phyloP scores from a whole-genome alignment of 2,888 invertebrate genomes.

The Apodemia duryi region DNA sequence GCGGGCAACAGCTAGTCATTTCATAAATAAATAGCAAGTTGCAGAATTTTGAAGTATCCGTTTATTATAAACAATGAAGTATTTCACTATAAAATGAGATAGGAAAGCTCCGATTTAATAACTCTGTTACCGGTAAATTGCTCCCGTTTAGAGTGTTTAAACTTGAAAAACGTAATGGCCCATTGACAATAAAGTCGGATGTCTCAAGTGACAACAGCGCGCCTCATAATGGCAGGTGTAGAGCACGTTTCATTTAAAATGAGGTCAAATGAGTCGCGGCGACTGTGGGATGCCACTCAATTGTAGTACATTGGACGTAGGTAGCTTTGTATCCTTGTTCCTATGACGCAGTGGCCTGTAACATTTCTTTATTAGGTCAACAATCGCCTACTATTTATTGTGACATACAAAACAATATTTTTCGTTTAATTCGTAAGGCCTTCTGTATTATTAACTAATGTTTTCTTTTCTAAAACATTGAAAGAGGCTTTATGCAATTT shows the following conservation, averaged over 20 bases:
- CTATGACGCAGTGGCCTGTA: constrained; percentile 20
- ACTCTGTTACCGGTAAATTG: neutral
- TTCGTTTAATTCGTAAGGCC: neutral
- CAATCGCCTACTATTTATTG: neutral
- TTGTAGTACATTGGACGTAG: constrained; percentile 50
- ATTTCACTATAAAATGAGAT: too few relatives aligned
- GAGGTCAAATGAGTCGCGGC: constrained; percentile 54
- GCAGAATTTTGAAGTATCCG: too few relatives aligned
- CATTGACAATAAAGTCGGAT: constrained; percentile 10
- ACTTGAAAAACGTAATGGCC: constrained; percentile 8
- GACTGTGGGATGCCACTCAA: constrained; percentile 50
- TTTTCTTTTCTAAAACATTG: too few relatives aligned
- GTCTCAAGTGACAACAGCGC: constrained; percentile 18
- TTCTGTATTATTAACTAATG: too few relatives aligned
- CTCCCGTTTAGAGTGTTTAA: constrained; percentile 10
- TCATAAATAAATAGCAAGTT: too few relatives aligned
- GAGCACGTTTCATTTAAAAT: constrained; percentile 46
- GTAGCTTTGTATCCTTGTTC: constrained; percentile 29
- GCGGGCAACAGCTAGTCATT: too few relatives aligned
- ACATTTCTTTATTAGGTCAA: constrained; percentile 25
- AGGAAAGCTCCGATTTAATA: neutral
- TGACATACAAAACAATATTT: neutral
- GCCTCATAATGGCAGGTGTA: constrained; percentile 41
- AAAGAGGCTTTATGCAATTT: neutral
- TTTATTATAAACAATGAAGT: too few relatives aligned